Evolutionary conservation across 2,797 vertebrate genomes (phyloP).

Genomic region (Circus cinereus): DNA sequence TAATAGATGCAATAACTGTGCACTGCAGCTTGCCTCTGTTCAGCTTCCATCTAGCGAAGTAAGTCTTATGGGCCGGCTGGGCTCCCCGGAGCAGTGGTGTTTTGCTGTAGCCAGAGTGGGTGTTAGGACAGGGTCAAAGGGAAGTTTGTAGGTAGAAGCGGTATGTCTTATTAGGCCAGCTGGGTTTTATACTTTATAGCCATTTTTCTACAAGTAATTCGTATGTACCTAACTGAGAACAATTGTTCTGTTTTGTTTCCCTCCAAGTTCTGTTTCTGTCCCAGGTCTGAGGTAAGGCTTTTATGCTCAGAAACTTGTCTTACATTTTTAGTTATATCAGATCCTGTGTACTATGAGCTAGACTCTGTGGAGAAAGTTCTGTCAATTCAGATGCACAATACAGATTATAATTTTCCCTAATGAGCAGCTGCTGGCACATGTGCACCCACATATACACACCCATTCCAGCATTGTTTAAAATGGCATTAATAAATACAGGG

Average conservation of each 20-base stretch:
- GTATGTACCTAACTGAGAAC: accelerated
- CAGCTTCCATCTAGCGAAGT: neutral
- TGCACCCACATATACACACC: neutral
- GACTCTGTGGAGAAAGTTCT: slow-evolving; percentile 9
- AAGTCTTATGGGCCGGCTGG: neutral
- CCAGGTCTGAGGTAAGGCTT: neutral
- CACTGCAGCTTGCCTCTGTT: neutral
- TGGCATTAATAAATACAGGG: neutral
- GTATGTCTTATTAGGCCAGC: neutral
- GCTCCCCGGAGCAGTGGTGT: neutral
- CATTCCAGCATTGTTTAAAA: neutral
- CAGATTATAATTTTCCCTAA: slow-evolving; percentile 49
- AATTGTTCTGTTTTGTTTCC: neutral
- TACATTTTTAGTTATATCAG: neutral
- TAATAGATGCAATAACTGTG: neutral
- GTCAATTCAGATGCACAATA: slow-evolving; percentile 10
- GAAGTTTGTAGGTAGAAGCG: neutral
- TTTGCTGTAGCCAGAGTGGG: neutral
- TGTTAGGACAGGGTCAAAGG: neutral
- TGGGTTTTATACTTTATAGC: neutral
- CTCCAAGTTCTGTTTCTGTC: neutral
- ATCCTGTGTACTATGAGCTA: neutral
- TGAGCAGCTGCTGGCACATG: neutral
- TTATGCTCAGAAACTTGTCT: neutral
- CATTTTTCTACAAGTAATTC: neutral